Conservation (phyloP, 2,113 vertebrate species). For the Seriola quinqueradiata region DNA sequence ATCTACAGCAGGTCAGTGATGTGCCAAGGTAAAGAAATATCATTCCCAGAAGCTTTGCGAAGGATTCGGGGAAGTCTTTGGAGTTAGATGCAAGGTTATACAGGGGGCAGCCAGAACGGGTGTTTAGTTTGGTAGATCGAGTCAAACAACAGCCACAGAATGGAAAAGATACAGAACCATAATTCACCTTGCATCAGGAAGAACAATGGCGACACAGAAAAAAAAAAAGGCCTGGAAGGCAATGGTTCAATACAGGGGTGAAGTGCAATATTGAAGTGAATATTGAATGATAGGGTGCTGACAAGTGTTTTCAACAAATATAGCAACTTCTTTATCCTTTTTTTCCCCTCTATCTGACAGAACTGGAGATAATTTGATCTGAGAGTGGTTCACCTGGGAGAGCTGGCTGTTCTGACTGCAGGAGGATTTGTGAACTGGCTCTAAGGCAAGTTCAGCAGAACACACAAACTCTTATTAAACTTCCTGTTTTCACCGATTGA, state of each 20-base stretch:
- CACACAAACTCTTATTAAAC: constrained; percentile 81
- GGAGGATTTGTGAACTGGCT: constrained; percentile 73
- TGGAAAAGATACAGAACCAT: constrained; percentile 59
- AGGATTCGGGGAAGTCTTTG: constrained; percentile 77
- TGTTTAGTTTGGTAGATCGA: constrained; percentile 73
- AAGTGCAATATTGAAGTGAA: constrained; percentile 42
- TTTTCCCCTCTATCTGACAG: constrained; percentile 12
- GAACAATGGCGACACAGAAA: constrained; percentile 26
- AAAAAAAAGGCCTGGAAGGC: constrained; percentile 2
- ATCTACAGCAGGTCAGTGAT: constrained; percentile 70
- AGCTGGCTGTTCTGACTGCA: constrained; percentile 62
- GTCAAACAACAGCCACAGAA: constrained; percentile 67
- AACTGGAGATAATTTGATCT: constrained; percentile 53
- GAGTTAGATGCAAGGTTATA: constrained; percentile 76
- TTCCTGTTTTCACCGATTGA: constrained; percentile 76
- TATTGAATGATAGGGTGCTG: constrained; percentile 26
- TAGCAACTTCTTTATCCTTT: constrained; percentile 37
- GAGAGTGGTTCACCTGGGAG: constrained; percentile 70
- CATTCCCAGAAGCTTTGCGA: constrained; percentile 78
- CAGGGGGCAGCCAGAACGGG: constrained; percentile 73
- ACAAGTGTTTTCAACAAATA: constrained; percentile 58
- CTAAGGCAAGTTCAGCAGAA: constrained; percentile 73
- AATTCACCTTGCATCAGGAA: constrained; percentile 59
- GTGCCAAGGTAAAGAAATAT: constrained; percentile 78
- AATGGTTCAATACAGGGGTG: constrained; percentile 19